Conservation (phyloP, 2,113 vertebrate species). For the Mus pahari region DNA sequence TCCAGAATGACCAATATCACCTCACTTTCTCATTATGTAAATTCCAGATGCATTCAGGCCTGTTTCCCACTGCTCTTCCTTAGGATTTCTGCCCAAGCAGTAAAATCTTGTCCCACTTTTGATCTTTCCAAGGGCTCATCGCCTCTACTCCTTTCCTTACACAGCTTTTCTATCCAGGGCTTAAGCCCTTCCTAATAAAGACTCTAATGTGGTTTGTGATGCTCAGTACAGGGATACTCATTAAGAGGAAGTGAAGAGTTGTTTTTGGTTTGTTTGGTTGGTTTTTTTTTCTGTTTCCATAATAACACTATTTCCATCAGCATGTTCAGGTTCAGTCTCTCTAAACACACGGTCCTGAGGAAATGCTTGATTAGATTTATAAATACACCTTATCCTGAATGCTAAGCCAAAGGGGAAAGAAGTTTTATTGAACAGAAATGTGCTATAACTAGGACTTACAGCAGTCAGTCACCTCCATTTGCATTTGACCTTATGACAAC, state of each 20-base stretch:
- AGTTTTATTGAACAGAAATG: slow-evolving; percentile 46
- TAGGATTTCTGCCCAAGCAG: background rate
- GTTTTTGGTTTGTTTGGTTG: background rate
- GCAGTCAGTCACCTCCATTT: background rate
- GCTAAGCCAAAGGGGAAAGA: slow-evolving; percentile 21
- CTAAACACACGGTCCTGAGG: background rate
- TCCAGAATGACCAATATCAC: background rate
- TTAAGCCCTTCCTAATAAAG: slow-evolving; percentile 36
- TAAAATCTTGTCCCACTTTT: slow-evolving; percentile 32
- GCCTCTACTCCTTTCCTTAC: background rate
- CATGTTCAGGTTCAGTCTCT: background rate
- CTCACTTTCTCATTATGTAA: background rate
- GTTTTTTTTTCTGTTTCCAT: slow-evolving; percentile 13
- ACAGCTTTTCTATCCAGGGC: slow-evolving; percentile 3
- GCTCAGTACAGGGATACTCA: background rate
- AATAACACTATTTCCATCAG: background rate
- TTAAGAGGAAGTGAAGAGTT: background rate
- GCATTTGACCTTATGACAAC: background rate
- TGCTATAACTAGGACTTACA: background rate
- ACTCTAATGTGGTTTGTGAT: slow-evolving; percentile 5
- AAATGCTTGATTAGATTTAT: slow-evolving; percentile 45
- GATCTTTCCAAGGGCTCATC: background rate
- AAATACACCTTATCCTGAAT: slow-evolving; percentile 49
- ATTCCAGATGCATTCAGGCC: background rate
- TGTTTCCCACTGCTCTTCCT: background rate